Base-by-base conservation (phyloP, 1,140 invertebrate genomes). In the Episyrphus balteatus region DNA sequence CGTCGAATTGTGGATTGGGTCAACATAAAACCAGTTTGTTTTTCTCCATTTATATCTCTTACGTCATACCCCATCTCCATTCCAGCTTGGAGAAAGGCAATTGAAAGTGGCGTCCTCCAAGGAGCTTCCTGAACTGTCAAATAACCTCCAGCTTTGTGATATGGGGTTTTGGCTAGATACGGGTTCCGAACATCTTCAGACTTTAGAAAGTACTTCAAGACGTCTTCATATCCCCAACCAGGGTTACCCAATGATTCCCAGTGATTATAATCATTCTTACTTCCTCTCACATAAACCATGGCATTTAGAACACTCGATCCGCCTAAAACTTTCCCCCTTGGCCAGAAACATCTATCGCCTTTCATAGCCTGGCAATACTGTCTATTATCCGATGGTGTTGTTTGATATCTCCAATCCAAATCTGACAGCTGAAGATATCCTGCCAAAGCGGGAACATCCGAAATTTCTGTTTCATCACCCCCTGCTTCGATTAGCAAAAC, bases 281-380 rank as follows among this genome's bases (percentile, higher is more conserved):
- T 94, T 18, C 94, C 94, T 37, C 94, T 78, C 0, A 95, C 84
- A 69, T 98, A 97, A 8, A 95, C 79, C 87, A 92, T 89, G 1
- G 91, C 91, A 67, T 98, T 98, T 1, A 98, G 75, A 0, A 93
- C 90, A 40, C 88, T 92, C 26, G 88, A 88, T 12, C 94, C 94
- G n/a, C 93, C 93, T 12, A 92, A 73, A 3, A 92, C 87, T 64
- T 85, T 88, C 18, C 88, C 88, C 46, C 88, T 73, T 1, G 90
- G 87, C 87, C 88, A 91, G 65, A 88, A 87, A 58, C 88, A 91
- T 21, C 85, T 73, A 61, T 88, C 84, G 1, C 82, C 85, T 32
- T 81, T 77, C 86, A 89, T 89, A 1, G 83, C 86, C 42, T 86
- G 74, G 56, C 86, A 89, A 62, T 88, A 88, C 2, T 80, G 75